Conservation (phyloP, 2,113 vertebrate species). For the Pavo muticus region DNA sequence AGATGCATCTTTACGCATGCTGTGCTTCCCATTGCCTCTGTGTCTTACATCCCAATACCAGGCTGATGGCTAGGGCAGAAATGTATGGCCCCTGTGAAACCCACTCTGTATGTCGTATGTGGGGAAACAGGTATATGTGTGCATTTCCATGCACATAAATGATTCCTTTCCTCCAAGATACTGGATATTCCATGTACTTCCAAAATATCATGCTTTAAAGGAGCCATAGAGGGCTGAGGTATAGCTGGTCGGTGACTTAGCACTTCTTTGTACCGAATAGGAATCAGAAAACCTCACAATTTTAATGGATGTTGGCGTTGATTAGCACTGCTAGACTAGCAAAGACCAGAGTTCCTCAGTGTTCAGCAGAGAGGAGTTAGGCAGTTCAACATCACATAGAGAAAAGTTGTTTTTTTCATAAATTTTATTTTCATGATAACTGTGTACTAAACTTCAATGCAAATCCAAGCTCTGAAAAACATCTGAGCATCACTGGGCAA, state of each 20-base stretch:
- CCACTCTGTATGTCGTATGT: neutral
- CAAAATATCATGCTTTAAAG: neutral
- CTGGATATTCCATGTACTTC: neutral
- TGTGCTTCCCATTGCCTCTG: neutral
- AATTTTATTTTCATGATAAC: neutral
- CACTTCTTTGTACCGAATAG: neutral
- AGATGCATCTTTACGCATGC: neutral
- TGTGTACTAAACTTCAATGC: neutral
- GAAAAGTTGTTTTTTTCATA: neutral
- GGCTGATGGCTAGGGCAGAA: neutral
- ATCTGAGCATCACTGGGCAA: neutral
- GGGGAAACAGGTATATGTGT: neutral
- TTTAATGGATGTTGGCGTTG: neutral
- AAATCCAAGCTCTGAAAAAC: neutral
- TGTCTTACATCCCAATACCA: neutral
- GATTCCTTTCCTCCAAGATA: neutral
- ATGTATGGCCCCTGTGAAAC: neutral
- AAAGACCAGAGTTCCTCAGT: neutral
- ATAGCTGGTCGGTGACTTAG: neutral
- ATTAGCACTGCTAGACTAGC: neutral
- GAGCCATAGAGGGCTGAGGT: neutral
- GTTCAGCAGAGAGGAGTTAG: neutral
- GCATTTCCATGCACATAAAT: neutral
- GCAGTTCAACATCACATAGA: neutral
- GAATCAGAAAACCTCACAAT: neutral